phyloP scores from a whole-genome alignment of 2,797 vertebrate species.

The Momotus momota region DNA sequence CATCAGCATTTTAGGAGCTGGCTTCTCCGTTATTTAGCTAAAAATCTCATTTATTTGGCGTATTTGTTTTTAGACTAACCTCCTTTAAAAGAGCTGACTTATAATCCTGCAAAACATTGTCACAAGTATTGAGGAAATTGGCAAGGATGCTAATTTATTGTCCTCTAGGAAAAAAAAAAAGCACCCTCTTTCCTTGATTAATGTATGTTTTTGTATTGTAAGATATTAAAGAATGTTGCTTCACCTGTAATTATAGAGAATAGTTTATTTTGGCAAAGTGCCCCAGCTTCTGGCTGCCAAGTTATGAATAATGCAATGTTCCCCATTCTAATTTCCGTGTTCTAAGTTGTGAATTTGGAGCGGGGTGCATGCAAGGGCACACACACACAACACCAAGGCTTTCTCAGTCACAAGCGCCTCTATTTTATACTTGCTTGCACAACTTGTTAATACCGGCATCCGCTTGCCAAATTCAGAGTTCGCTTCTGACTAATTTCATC shows the following conservation, averaged over 20 bases:
- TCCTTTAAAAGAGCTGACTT: conserved; percentile 61
- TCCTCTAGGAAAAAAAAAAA: conserved; percentile 61
- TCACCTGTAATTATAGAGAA: conserved; percentile 76
- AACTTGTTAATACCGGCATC: conserved; percentile 73
- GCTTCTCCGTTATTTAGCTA: conserved; percentile 33
- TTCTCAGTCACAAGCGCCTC: conserved; percentile 45
- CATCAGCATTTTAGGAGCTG: background rate
- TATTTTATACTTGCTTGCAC: conserved; percentile 79
- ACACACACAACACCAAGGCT: background rate
- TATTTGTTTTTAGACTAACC: conserved; percentile 67
- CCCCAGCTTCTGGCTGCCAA: conserved; percentile 73
- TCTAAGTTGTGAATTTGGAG: conserved; percentile 74
- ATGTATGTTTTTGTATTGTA: conserved; percentile 73
- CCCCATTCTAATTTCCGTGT: conserved; percentile 75
- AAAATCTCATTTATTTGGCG: conserved; percentile 29
- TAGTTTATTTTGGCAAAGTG: conserved; percentile 70
- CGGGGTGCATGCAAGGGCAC: conserved; percentile 72
- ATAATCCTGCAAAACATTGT: conserved; percentile 68
- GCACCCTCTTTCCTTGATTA: conserved; percentile 69
- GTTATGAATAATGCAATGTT: conserved; percentile 76
- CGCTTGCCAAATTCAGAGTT: conserved; percentile 72
- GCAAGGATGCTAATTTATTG: conserved; percentile 74
- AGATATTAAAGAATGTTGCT: conserved; percentile 74
- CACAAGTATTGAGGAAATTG: conserved; percentile 67
- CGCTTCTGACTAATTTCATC: conserved; percentile 75